Evolutionary conservation across 2,888 invertebrate genomes (phyloP), one percentile per base, ranked within the genome.

Genomic region (Parnassius mnemosyne): DNA sequence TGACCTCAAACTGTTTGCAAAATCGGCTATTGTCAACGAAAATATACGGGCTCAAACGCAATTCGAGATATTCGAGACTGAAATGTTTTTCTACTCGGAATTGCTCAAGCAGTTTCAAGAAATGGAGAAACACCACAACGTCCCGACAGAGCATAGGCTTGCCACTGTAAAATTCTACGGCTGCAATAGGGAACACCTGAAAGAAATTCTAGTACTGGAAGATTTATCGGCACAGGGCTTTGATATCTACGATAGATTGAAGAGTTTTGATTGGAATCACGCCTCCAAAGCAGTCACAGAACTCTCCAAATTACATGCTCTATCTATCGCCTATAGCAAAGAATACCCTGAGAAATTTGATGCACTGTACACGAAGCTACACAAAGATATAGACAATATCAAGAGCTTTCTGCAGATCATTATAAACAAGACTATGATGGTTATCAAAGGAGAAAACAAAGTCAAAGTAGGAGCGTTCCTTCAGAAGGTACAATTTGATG

Each of bases 281-380:
- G 83, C 84, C 0, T 66, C 72, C 0, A 66, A 76, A 1, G 77
- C 81, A 0, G 69, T 87, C 1, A 72, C 71, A 3, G 76, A 77
- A 46, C 68, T 90, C 13, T 88, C 85, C 0, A 85, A 85, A 61
- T 75, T 87, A 58, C 92, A 92, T 68, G 89, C 89, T 0, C 63
- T 89, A 0, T 87, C 89, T 0, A 75, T 83, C 25, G 84, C 81
- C 0, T 72, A 66, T 9, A 65, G 63, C 2, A 69, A 67, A 16
- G 62, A 69, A n/a, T 61, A 80, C 9, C 86, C 86, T 0, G 80
- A 83, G 41, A 72, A 77, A 34, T 88, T 80, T 57, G 51, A 72
- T 1, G 60, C 70, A 16, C 47, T 80, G 1, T n/a, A 71, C 1
- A 59, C 67, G 0, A 63, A 66, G 2, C 62, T 76, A 25, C 49